A percentile compares a stretch with the other conserved stretches of the same genome.
phyloP scores from a whole-genome alignment of 2,113 vertebrate species.

The Cepphus grylle region DNA sequence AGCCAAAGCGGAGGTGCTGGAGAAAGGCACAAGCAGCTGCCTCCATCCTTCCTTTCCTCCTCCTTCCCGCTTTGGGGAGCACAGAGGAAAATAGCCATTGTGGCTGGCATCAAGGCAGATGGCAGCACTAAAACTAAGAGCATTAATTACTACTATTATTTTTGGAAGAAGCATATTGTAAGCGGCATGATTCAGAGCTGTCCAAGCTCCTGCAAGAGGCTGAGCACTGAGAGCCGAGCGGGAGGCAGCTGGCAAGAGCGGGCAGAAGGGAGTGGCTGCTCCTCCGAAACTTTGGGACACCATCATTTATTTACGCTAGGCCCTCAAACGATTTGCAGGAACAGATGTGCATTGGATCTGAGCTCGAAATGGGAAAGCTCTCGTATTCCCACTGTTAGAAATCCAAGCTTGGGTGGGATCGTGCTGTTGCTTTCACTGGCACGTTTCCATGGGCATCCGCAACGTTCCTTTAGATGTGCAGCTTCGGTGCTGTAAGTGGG shows the following conservation, averaged over 20 bases:
- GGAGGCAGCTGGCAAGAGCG: background rate
- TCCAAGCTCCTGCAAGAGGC: constrained; percentile 22
- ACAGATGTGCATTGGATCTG: background rate
- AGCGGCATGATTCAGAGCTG: constrained; percentile 34
- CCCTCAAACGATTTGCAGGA: background rate
- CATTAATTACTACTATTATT: constrained; percentile 64
- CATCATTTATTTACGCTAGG: background rate
- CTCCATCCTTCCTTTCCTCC: background rate
- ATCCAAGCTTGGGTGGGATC: background rate
- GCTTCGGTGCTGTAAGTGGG: constrained; percentile 4
- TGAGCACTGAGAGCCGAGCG: background rate
- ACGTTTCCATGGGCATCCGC: background rate
- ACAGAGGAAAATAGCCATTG: background rate
- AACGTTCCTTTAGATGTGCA: background rate
- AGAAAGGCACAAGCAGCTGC: background rate
- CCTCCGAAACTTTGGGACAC: background rate
- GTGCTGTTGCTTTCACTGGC: background rate
- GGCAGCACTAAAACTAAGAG: background rate
- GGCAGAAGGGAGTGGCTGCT: background rate
- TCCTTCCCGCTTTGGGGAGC: background rate
- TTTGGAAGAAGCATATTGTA: constrained; percentile 60
- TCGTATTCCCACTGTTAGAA: background rate
- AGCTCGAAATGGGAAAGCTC: background rate
- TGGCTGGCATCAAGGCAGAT: constrained; percentile 4
- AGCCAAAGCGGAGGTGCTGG: background rate